Conservation (phyloP, 2,888 invertebrate species). For the Barypeithes pellucidus region DNA sequence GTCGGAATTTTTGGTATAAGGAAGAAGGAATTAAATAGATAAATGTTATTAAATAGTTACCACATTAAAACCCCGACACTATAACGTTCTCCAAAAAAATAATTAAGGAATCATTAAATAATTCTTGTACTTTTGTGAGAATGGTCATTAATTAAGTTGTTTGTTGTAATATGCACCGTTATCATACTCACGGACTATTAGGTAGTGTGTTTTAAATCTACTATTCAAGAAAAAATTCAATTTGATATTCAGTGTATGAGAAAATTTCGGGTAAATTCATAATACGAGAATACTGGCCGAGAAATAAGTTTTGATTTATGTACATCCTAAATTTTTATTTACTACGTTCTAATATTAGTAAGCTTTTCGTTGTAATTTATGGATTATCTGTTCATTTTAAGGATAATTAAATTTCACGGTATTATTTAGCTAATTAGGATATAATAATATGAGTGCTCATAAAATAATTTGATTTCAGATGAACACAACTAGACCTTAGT, state of each 20-base stretch:
- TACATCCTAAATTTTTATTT: constrained; percentile 62
- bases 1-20: no score
- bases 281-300: constrained; percentile 63
- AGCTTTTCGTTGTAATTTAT: neutral
- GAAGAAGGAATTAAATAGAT: no score
- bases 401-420: neutral
- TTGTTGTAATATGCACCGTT: no score
- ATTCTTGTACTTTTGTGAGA: no score
- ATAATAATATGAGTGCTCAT: neutral
- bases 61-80: no score
- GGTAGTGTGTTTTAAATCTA: neutral
- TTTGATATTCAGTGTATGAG: constrained; percentile 65
- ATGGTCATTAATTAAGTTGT: no score
- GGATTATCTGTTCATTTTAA: neutral
- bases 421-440: neutral
- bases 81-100: no score
- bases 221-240: constrained; percentile 57
- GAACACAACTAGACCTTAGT: neutral
- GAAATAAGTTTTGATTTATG: constrained; percentile 70
- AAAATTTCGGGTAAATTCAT: constrained; percentile 63
- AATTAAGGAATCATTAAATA: no score
- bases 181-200: no score
- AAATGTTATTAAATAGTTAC: no score
- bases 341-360: constrained; percentile 50
- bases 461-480: neutral